A percentile compares a stretch with the other conserved stretches of the same genome.
phyloP scores from a whole-genome alignment of 2,888 invertebrate genomes.

The Sinopyrophorus schimmeli region DNA sequence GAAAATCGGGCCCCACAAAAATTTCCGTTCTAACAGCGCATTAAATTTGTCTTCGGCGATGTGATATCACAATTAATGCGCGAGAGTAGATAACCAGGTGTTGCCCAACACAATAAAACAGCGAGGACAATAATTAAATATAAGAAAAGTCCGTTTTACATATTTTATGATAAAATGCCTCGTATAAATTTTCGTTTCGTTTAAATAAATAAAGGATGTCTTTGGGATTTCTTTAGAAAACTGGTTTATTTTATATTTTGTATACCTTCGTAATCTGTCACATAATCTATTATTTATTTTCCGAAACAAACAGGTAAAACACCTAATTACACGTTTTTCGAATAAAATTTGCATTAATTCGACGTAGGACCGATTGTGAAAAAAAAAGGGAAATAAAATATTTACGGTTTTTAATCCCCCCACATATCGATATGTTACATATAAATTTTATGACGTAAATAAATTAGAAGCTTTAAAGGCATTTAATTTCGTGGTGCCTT shows the following conservation, averaged over 20 bases:
- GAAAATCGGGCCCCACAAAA: too few species aligned
- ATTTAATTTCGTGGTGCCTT: too few species aligned
- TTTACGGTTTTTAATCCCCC: too few species aligned
- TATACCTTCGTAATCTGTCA: slow-evolving; percentile 2
- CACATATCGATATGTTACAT: too few species aligned
- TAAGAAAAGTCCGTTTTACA: neutral
- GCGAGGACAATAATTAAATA: slow-evolving; percentile 2
- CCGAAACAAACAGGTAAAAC: slow-evolving; percentile 13
- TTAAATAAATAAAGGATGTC: too few species aligned
- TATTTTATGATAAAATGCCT: neutral
- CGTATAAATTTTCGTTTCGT: neutral
- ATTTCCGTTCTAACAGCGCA: neutral
- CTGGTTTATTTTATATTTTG: slow-evolving; percentile 14
- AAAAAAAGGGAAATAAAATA: slow-evolving; percentile 8
- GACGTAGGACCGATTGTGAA: neutral
- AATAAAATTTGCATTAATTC: slow-evolving; percentile 6
- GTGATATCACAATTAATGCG: slow-evolving; percentile 17
- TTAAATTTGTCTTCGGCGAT: slow-evolving; percentile 10
- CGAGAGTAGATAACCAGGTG: slow-evolving; percentile 1
- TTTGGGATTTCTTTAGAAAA: too few species aligned
- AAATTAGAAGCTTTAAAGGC: too few species aligned
- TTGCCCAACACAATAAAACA: neutral
- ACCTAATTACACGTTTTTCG: slow-evolving; percentile 9
- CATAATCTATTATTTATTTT: slow-evolving; percentile 11
- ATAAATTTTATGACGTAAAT: too few species aligned